A percentile compares a stretch with the other conserved stretches of the same genome.
phyloP scores from a whole-genome alignment of 2,797 vertebrate genomes.

The Brachyalestes nurse region DNA sequence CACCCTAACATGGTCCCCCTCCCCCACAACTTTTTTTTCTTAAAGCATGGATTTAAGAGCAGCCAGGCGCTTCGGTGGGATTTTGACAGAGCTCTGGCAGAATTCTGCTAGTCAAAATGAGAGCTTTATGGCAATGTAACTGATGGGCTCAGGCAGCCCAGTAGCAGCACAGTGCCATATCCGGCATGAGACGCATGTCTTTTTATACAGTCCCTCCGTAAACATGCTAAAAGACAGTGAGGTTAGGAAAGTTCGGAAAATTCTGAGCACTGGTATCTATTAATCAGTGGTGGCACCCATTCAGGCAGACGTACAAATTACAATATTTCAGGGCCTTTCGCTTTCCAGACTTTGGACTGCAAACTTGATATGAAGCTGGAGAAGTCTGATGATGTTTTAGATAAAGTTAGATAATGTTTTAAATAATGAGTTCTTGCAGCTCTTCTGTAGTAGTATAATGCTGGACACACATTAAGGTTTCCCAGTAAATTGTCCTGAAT shows the following conservation, averaged over 20 bases:
- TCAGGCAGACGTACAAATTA: constrained; percentile 71
- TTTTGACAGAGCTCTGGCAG: constrained; percentile 42
- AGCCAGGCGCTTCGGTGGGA: constrained; percentile 36
- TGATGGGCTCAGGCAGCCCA: constrained; percentile 33
- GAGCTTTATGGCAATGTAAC: constrained; percentile 51
- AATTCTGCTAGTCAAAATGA: constrained; percentile 45
- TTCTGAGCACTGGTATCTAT: constrained; percentile 73
- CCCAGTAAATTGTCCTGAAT: background rate
- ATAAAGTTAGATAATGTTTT: background rate
- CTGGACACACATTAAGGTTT: background rate
- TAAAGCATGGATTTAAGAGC: constrained; percentile 39
- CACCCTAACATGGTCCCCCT: constrained; percentile 42
- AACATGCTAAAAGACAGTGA: constrained; percentile 70
- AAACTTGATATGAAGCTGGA: constrained; percentile 1
- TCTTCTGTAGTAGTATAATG: constrained; percentile 20
- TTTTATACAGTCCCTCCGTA: constrained; percentile 67
- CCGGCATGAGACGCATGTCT: constrained; percentile 31
- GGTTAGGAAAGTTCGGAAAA: constrained; percentile 78
- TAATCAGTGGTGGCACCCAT: constrained; percentile 75
- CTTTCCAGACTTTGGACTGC: constrained; percentile 1
- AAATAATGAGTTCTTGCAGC: background rate
- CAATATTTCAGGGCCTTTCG: constrained; percentile 15
- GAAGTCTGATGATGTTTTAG: background rate
- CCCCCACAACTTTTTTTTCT: background rate
- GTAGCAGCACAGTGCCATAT: constrained; percentile 52